Evolutionary conservation across 1,140 invertebrate genomes (phyloP), one percentile per base, ranked within the genome.

Genomic region (Hycleus cichorii): DNA sequence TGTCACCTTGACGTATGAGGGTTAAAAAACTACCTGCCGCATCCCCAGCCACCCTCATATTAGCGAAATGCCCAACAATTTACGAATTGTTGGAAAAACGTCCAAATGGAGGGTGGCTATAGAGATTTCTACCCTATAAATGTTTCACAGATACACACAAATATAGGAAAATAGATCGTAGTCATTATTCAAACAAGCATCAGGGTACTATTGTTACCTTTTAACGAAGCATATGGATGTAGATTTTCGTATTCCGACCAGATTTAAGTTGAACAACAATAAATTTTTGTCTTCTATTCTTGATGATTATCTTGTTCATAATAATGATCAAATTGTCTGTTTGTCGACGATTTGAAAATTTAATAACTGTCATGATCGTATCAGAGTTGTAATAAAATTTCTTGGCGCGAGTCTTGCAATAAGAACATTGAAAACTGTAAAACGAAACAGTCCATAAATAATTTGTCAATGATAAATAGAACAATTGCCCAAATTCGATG

Each of bases 361-460:
- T 58, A 58, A 58, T 58, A 58, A 48, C 42, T 25, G 18, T 40
- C 49, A 43, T 49, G 52, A 57, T 26, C 39, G 43, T 43, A 49
- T 52, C 18, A 18, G 18, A 48, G 50, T 47, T 53, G 56, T 53
- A 51, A 58, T 62, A 62, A 62, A 58, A 62, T 58, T 58, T 54
- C 40, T 51, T 40, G 59, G 48, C 51, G 55, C 56, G 55, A 54
- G 60, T 58, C 56, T 56, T 47, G 52, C 60, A 58, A 62, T 62
- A 62, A 57, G 58, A 56, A 62, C 49, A 47, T 45, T 50, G 43
- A 43, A 54, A 18, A 53, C 52, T 55, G 47, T 55, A 38, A 44
- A 43, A 25, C 55, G 54, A 58, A 49, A 58, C 58, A 58, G 58
- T 62, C 58, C 60, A 58, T 62, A 58, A 62, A 62, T 62, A 54